Evolutionary conservation across 2,888 invertebrate species (phyloP).

Genomic region (Axea sp.): DNA sequence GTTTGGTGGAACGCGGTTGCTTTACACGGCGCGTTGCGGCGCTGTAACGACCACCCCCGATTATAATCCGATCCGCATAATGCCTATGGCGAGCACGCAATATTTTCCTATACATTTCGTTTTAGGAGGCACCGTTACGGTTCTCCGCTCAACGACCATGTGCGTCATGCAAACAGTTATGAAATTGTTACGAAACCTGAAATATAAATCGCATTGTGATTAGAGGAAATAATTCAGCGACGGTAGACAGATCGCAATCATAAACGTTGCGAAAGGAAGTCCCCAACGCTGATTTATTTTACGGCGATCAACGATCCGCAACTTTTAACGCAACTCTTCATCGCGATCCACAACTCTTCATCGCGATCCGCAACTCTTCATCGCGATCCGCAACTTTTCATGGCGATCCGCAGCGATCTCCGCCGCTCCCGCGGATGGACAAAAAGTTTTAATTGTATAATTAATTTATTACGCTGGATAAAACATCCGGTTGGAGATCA

Average conservation of each 20-base stretch:
- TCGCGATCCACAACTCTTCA: too few species aligned
- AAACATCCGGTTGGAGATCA: too few species aligned
- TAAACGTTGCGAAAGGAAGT: too few species aligned
- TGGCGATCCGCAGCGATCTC: too few species aligned
- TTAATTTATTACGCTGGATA: background rate
- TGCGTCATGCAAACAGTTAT: slow-evolving; percentile 30
- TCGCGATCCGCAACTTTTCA: too few species aligned
- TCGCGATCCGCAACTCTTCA: too few species aligned
- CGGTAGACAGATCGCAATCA: background rate
- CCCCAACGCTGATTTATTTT: too few species aligned
- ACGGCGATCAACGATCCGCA: too few species aligned
- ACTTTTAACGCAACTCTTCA: too few species aligned
- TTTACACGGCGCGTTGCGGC: slow-evolving; percentile 73
- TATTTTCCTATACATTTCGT: slow-evolving; percentile 56
- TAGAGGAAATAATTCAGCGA: slow-evolving; percentile 12
- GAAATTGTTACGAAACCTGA: slow-evolving; percentile 32
- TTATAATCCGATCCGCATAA: slow-evolving; percentile 65
- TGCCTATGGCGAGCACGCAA: slow-evolving; percentile 39
- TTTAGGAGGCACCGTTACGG: slow-evolving; percentile 56
- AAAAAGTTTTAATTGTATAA: background rate
- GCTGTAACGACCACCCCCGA: slow-evolving; percentile 72
- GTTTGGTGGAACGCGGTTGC: slow-evolving; percentile 70
- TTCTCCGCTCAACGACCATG: slow-evolving; percentile 22
- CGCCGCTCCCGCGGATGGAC: too few species aligned
- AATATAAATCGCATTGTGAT: slow-evolving; percentile 29